Evolutionary conservation across 1,140 invertebrate genomes (phyloP).

Genomic region (Zophobas atratus): DNA sequence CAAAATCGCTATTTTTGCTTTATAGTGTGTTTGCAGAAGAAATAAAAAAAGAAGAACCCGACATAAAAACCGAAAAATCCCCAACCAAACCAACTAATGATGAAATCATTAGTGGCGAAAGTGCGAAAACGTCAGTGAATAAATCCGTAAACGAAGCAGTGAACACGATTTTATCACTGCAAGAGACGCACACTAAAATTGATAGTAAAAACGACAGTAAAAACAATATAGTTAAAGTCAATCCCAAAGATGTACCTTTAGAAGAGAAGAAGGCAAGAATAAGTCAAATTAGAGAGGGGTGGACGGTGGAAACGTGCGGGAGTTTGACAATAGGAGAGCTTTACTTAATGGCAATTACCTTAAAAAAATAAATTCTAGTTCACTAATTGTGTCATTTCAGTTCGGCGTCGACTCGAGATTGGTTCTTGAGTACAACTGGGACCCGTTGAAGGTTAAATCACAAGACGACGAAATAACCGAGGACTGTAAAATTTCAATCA

Average conservation of each 20-base stretch:
- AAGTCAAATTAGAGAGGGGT: slow-evolving; percentile 80
- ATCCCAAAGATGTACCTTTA: slow-evolving; percentile 29
- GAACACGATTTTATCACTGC: slow-evolving; percentile 62
- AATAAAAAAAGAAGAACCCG: slow-evolving; percentile 12
- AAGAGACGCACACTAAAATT: slow-evolving; percentile 35
- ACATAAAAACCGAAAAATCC: slow-evolving; percentile 49
- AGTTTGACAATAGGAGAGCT: slow-evolving; percentile 90
- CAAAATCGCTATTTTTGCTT: background rate
- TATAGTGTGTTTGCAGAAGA: background rate
- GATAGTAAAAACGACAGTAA: slow-evolving; percentile 45
- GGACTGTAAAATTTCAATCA: no score
- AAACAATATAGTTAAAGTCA: slow-evolving; percentile 29
- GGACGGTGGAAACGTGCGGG: slow-evolving; percentile 82
- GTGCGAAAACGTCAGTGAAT: slow-evolving; percentile 47
- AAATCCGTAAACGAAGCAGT: slow-evolving; percentile 62
- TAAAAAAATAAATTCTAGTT: background rate
- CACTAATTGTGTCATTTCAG: slow-evolving; percentile 66
- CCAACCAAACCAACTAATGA: slow-evolving; percentile 27
- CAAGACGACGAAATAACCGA: slow-evolving; percentile 58
- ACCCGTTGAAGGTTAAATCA: slow-evolving; percentile 62
- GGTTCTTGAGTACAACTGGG: slow-evolving; percentile 89
- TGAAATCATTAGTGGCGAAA: slow-evolving; percentile 1
- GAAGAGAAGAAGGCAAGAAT: slow-evolving; percentile 59
- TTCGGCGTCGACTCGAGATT: slow-evolving; percentile 86
- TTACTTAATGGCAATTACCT: slow-evolving; percentile 83